A percentile compares a stretch with the other conserved stretches of the same genome.
phyloP scores from a whole-genome alignment of 2,797 vertebrate genomes.

The Scolopax bukidnonensis region DNA sequence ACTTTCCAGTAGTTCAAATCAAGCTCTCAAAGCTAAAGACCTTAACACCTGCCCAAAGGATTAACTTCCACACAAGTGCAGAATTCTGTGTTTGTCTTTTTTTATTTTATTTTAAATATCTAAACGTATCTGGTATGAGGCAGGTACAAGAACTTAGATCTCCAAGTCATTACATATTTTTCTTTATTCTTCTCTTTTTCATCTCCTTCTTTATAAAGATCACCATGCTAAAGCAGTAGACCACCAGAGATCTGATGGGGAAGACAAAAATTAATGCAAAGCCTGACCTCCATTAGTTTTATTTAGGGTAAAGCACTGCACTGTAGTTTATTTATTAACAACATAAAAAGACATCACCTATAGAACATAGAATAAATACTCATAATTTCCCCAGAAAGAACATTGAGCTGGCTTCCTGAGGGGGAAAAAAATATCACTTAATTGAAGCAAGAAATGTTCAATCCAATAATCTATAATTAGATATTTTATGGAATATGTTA shows the following conservation, averaged over 20 bases:
- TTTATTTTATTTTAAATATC: background rate
- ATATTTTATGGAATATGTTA: constrained; percentile 67
- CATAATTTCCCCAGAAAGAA: constrained; percentile 53
- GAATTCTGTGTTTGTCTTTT: background rate
- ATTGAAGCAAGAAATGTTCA: constrained; percentile 70
- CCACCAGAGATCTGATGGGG: background rate
- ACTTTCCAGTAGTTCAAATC: background rate
- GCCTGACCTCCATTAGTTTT: constrained; percentile 43
- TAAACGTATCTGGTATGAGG: background rate
- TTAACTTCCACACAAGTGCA: background rate
- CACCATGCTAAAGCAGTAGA: background rate
- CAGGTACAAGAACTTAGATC: background rate
- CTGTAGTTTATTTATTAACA: constrained; percentile 67
- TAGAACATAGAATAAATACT: constrained; percentile 61
- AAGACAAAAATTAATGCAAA: background rate
- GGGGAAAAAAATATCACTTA: constrained; percentile 48
- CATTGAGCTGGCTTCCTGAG: constrained; percentile 49
- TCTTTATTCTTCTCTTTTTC: background rate
- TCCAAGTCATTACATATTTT: background rate
- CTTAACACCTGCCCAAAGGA: background rate
- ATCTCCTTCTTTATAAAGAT: background rate
- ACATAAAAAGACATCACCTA: constrained; percentile 57
- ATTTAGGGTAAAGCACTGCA: constrained; percentile 35
- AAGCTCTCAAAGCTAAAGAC: background rate
- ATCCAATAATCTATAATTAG: constrained; percentile 74